These are phyloP conservation scores for Sitta carolinensis DNA, from an alignment of 2,797 vertebrate species.

Conservation along the genomic window DNA sequence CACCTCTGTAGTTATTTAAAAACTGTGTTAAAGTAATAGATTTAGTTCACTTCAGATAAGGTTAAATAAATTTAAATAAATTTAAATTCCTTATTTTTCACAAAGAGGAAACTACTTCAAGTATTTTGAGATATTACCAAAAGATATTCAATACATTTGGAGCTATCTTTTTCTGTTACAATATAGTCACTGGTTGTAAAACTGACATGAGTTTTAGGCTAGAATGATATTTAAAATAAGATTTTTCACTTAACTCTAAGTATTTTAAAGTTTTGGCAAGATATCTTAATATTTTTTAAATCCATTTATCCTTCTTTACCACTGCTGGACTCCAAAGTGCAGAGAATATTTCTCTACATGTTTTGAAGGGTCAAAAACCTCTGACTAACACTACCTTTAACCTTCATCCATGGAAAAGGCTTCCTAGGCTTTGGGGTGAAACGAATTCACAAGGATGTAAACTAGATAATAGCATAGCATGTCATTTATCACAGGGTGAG, in stretches of 20 bases:
- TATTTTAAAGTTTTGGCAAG: not conserved
- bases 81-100: not conserved
- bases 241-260: not conserved
- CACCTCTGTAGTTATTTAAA: not conserved
- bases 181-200: accelerated
- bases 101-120: not conserved
- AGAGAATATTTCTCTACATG: no score
- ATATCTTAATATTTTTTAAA: not conserved
- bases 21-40: not conserved
- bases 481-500: no score
- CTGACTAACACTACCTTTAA: no score
- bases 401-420: no score
- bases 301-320: not conserved
- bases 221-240: not conserved
- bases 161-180: not conserved
- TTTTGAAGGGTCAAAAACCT: no score
- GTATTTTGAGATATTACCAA: not conserved
- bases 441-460: no score
- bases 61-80: not conserved
- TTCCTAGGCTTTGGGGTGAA: no score
- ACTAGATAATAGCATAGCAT: no score
- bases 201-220: not conserved
- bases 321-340: no score
- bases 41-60: not conserved
- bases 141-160: not conserved